Percentiles rank a stretch among this genome's conserved stretches.
Evolutionary conservation across 2,113 vertebrate species (phyloP).

Genomic region (Casuarius casuarius): DNA sequence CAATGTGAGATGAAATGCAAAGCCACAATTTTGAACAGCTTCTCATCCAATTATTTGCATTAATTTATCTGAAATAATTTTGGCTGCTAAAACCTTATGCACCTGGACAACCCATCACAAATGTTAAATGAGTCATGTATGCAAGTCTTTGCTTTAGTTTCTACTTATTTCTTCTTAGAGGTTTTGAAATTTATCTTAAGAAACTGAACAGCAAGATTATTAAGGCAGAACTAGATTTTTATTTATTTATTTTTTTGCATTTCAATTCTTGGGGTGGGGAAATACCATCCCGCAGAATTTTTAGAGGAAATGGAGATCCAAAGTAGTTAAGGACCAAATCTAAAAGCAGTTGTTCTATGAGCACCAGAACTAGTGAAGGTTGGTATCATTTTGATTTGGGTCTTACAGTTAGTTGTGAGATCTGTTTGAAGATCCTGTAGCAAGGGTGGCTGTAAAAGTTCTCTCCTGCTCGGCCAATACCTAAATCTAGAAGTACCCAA

Average conservation of each 20-base stretch:
- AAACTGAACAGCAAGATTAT: neutral
- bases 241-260: neutral
- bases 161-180: neutral
- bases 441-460: neutral
- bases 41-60: neutral
- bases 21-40: neutral
- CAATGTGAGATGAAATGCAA: neutral
- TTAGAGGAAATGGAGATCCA: neutral
- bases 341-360: neutral
- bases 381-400: slow-evolving; percentile 1
- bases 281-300: neutral
- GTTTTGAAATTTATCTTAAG: neutral
- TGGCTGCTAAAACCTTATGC: neutral
- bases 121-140: neutral
- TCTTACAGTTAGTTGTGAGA: neutral
- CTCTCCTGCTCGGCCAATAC: neutral
- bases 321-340: neutral
- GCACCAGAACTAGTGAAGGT: neutral
- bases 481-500: neutral
- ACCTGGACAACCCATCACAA: neutral
- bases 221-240: neutral
- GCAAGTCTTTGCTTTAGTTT: neutral
- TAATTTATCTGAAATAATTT: neutral
- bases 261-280: neutral
- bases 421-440: neutral